Evolutionary conservation across 2,888 invertebrate genomes (phyloP).

Genomic region (Euclidia mi): DNA sequence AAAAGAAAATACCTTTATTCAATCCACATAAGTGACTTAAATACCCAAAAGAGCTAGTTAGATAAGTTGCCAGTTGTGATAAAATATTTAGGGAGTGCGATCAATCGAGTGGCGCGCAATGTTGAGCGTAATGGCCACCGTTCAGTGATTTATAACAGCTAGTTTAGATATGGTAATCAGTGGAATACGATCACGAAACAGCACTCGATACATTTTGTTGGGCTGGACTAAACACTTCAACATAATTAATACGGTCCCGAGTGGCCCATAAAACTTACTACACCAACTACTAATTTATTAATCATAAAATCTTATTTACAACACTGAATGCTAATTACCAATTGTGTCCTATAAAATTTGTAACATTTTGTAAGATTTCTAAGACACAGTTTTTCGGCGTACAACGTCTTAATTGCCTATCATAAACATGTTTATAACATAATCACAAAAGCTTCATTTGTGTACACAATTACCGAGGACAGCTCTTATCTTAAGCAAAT

Average conservation of each 20-base stretch:
- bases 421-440: constrained; percentile 56
- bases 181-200: constrained; percentile 30
- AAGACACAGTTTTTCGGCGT: constrained; percentile 12
- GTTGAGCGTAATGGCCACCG: not conserved
- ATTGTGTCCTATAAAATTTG: not conserved
- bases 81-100: too few relatives aligned
- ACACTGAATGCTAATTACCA: not conserved
- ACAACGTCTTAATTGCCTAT: constrained; percentile 35
- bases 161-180: constrained; percentile 41
- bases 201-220: constrained; percentile 22
- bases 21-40: too few relatives aligned
- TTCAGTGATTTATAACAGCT: constrained; percentile 32
- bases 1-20: too few relatives aligned
- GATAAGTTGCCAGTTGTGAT: too few relatives aligned
- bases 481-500: constrained; percentile 70
- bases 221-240: constrained; percentile 3
- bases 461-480: constrained; percentile 56
- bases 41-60: too few relatives aligned
- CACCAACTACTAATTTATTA: constrained; percentile 5
- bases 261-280: constrained; percentile 1
- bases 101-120: not conserved
- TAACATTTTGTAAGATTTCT: constrained; percentile 1
- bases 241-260: not conserved
- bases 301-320: not conserved
- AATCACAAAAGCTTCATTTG: constrained; percentile 54